These are phyloP conservation scores for Zelleria hepariella DNA, from an alignment of 2,888 invertebrate species.

Conservation along the genomic window DNA sequence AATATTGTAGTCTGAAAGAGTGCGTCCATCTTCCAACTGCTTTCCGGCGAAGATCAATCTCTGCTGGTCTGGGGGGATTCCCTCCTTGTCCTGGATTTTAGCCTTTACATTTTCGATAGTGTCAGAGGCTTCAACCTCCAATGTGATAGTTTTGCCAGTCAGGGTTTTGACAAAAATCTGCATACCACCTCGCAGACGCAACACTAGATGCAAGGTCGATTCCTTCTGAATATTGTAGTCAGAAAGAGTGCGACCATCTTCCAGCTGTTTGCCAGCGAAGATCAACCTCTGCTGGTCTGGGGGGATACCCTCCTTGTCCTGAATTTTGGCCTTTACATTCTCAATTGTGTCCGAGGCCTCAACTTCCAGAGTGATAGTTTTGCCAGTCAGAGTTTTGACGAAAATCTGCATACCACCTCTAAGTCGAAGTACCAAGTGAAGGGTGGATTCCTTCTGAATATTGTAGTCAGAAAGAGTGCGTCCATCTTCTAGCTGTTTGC, in stretches of 20 bases:
- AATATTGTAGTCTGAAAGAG: conserved; percentile 8
- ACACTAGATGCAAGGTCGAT: conserved; percentile 13
- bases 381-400: conserved; percentile 15
- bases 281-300: conserved; percentile 16
- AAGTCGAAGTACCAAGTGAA: conserved; percentile 17
- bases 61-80: conserved; percentile 16
- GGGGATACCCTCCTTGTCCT: conserved; percentile 16
- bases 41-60: conserved; percentile 87
- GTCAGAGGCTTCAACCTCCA: no score
- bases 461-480: conserved; percentile 16
- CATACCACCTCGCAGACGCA: conserved; percentile 64
- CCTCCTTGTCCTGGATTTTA: no score
- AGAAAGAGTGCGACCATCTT: conserved; percentile 16
- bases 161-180: conserved; percentile 12
- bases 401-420: conserved; percentile 17
- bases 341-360: conserved; percentile 14
- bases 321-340: conserved; percentile 15
- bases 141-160: no score
- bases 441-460: conserved; percentile 18
- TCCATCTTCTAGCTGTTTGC: conserved; percentile 16
- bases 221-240: conserved; percentile 18
- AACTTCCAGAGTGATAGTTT: conserved; percentile 15
- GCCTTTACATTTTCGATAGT: no score
- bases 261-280: conserved; percentile 16
- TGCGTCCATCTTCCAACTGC: conserved; percentile 51